Evolutionary conservation across 1,140 invertebrate species (phyloP).

Genomic region (Camponotus floridanus): DNA sequence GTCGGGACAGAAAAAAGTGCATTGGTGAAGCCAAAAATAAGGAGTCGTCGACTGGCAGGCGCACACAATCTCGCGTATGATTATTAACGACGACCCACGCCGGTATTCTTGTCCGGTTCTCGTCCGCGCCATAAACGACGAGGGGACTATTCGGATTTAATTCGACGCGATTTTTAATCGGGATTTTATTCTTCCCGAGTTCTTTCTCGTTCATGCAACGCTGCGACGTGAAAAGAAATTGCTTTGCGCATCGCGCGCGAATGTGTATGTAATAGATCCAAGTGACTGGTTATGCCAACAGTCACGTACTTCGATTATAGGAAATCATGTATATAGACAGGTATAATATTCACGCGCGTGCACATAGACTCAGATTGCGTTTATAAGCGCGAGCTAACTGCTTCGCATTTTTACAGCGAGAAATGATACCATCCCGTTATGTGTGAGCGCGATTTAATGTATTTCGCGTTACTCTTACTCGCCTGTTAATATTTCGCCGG

Average conservation of each 20-base stretch:
- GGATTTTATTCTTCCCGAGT: neutral
- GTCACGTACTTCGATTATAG: constrained; percentile 53
- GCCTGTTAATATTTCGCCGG: constrained; percentile 46
- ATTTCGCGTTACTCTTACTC: constrained; percentile 45
- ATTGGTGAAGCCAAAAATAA: neutral
- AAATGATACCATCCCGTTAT: constrained; percentile 49
- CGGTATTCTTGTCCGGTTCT: neutral
- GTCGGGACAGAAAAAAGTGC: neutral
- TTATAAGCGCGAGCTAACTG: constrained; percentile 30
- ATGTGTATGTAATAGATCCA: constrained; percentile 29
- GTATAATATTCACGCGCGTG: constrained; percentile 31
- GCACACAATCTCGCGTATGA: neutral
- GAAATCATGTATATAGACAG: constrained; percentile 37
- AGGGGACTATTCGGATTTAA: neutral
- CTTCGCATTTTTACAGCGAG: constrained; percentile 19
- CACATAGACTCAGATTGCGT: constrained; percentile 15
- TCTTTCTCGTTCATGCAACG: neutral
- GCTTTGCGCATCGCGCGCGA: constrained; percentile 26
- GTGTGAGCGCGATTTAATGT: constrained; percentile 55
- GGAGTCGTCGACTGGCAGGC: neutral
- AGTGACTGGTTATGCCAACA: constrained; percentile 44
- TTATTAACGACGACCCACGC: constrained; percentile 16
- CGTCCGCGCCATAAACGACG: neutral
- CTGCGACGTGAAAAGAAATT: constrained; percentile 30
- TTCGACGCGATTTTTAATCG: neutral